A percentile compares a stretch with the other conserved stretches of the same genome.
Evolutionary conservation across 2,797 vertebrate genomes (phyloP).

Genomic region (Betta splendens): DNA sequence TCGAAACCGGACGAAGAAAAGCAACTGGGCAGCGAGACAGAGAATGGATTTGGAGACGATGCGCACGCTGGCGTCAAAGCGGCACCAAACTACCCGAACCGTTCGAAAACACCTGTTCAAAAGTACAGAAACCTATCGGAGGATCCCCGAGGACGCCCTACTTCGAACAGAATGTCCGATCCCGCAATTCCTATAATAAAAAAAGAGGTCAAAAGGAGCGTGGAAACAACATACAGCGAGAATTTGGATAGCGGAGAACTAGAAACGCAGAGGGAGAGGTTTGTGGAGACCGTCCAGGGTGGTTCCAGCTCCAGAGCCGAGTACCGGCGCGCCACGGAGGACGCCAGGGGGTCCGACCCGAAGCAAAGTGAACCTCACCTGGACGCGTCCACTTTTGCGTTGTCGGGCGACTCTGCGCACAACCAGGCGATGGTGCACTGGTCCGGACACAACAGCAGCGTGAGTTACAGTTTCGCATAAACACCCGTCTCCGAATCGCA

Average conservation of each 20-base stretch:
- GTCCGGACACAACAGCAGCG: constrained; percentile 95
- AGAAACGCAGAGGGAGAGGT: constrained; percentile 47
- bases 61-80: constrained; percentile 16
- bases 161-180: constrained; percentile 1
- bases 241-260: constrained; percentile 60
- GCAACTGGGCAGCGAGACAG: constrained; percentile 12
- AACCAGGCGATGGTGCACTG: constrained; percentile 98
- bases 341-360: constrained; percentile 71
- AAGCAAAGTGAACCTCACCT: constrained; percentile 84
- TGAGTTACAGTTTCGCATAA: constrained; percentile 81
- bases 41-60: constrained; percentile 27
- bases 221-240: constrained; percentile 25
- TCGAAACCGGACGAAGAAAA: constrained; percentile 24
- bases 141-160: constrained; percentile 2
- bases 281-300: constrained; percentile 63
- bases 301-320: constrained; percentile 74
- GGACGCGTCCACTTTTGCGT: constrained; percentile 89
- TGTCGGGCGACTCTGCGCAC: constrained; percentile 92
- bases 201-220: constrained; percentile 56
- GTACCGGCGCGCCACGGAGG: constrained; percentile 78
- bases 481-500: constrained; percentile 3
- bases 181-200: constrained; percentile 13
- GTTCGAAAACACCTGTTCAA: constrained; percentile 23
- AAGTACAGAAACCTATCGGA: constrained; percentile 38
- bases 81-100: constrained; percentile 23